phyloP scores from a whole-genome alignment of 2,113 vertebrate genomes.

The Hemiscyllium ocellatum region DNA sequence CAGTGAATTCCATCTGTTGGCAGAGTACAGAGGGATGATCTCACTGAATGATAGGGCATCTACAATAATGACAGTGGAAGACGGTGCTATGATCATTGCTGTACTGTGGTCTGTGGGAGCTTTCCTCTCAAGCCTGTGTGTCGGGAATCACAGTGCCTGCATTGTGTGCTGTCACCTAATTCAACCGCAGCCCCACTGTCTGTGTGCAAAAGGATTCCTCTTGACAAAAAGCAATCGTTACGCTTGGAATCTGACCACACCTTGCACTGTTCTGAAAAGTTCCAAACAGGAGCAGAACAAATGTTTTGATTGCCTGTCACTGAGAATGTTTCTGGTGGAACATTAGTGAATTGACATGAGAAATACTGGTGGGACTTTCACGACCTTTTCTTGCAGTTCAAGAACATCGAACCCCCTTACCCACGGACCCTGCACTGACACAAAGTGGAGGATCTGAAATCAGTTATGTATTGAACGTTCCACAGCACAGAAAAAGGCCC shows the following conservation, averaged over 20 bases:
- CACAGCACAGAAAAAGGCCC: no score
- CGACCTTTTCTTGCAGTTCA: neutral
- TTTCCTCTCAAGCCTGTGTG: neutral
- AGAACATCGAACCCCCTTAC: neutral
- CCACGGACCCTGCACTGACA: no score
- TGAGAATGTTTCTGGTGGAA: neutral
- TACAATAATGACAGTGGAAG: neutral
- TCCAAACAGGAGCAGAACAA: neutral
- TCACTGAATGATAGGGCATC: neutral
- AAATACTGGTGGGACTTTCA: neutral
- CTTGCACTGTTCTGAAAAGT: neutral
- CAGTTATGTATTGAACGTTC: neutral
- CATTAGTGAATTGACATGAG: neutral
- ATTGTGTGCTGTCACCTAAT: neutral
- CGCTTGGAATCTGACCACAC: neutral
- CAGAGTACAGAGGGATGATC: neutral
- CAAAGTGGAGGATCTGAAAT: neutral
- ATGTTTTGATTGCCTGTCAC: neutral
- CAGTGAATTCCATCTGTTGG: neutral
- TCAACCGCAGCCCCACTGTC: neutral
- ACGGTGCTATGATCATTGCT: neutral
- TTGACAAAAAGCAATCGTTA: neutral
- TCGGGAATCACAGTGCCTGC: neutral
- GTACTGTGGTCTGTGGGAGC: neutral
- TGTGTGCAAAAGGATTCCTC: neutral